phyloP scores from a whole-genome alignment of 2,888 invertebrate species.

The Sphaerophoria rueppellii region DNA sequence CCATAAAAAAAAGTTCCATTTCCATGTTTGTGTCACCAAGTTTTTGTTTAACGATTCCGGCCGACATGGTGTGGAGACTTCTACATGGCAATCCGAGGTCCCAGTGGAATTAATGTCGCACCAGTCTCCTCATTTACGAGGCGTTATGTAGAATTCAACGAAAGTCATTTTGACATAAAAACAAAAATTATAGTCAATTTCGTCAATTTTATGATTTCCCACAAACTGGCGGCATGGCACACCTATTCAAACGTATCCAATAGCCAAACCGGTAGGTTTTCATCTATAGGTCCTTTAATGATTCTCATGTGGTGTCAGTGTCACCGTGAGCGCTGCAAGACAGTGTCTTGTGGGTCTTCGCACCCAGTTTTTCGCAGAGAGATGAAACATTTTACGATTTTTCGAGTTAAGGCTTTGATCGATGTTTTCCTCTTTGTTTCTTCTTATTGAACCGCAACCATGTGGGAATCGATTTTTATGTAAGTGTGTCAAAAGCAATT shows the following conservation, averaged over 20 bases:
- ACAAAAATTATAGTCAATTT: conserved; percentile 39
- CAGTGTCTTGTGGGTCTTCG: conserved; percentile 23
- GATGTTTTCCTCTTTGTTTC: not conserved
- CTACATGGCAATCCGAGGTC: conserved; percentile 33
- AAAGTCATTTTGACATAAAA: conserved; percentile 29
- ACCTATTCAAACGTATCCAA: conserved; percentile 23
- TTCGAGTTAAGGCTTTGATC: conserved; percentile 31
- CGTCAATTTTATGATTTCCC: conserved; percentile 56
- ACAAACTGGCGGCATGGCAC: conserved; percentile 35
- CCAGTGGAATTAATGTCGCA: conserved; percentile 33
- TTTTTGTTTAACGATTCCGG: not conserved
- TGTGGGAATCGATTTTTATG: conserved; percentile 21
- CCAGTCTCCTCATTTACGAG: not conserved
- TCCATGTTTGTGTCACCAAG: conserved; percentile 43
- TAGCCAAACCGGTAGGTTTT: conserved; percentile 17
- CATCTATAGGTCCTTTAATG: conserved; percentile 58
- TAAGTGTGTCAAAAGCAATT: conserved; percentile 63
- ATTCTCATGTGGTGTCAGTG: conserved; percentile 13
- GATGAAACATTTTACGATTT: conserved; percentile 52
- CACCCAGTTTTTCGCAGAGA: conserved; percentile 42
- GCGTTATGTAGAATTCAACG: conserved; percentile 26
- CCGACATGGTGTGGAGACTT: not conserved
- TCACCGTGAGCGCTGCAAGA: no score
- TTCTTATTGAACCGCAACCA: conserved; percentile 19
- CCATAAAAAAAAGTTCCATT: conserved; percentile 48